phyloP scores from a whole-genome alignment of 1,140 invertebrate species.

The Drosophila triauraria region DNA sequence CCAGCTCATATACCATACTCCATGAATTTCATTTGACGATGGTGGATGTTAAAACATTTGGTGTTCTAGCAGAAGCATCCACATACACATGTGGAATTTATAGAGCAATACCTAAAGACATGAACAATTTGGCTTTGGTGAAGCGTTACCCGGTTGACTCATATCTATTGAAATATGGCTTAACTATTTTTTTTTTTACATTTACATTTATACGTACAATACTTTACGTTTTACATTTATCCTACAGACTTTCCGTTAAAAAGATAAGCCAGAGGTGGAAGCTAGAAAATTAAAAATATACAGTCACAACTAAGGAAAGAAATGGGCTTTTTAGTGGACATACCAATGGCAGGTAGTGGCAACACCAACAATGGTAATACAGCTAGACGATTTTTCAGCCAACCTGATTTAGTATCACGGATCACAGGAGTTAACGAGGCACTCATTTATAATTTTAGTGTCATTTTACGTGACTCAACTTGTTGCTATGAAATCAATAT shows the following conservation, averaged over 20 bases:
- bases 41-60: constrained; percentile 7
- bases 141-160: constrained; percentile 6
- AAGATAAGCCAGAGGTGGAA: background rate
- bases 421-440: constrained; percentile 7
- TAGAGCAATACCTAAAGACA: constrained; percentile 2
- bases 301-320: background rate
- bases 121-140: constrained; percentile 10
- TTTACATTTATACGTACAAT: no score
- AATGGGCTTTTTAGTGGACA: constrained; percentile 12
- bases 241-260: background rate
- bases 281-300: constrained; percentile 1
- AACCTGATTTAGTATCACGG: constrained; percentile 1
- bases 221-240: constrained; percentile 1
- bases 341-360: constrained; percentile 21
- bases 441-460: constrained; percentile 8
- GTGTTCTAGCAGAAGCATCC: constrained; percentile 2
- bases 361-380: constrained; percentile 32
- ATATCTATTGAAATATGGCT: background rate
- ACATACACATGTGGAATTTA: constrained; percentile 8
- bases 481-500: constrained; percentile 1
- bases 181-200: background rate
- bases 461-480: background rate
- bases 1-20: constrained; percentile 1
- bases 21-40: constrained; percentile 1
- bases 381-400: constrained; percentile 10